Percentiles rank a stretch among this genome's conserved stretches.
Conservation (phyloP, 2,797 vertebrate species). For the Podarcis siculus region DNA sequence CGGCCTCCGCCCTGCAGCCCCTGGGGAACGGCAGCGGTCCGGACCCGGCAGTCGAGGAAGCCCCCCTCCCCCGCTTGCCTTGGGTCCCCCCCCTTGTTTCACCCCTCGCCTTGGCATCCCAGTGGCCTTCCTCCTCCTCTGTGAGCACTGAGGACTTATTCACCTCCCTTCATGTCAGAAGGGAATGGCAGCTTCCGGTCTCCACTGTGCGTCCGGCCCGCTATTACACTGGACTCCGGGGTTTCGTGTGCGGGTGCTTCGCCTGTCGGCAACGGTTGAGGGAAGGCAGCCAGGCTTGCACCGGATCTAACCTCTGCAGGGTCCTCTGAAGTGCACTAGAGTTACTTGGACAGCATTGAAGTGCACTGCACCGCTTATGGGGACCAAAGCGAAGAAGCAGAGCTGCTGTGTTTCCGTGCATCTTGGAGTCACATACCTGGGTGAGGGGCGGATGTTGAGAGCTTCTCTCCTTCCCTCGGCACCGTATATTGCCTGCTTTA, state of each 20-base stretch:
- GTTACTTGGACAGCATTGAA: background rate
- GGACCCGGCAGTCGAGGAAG: background rate
- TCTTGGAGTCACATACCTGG: no score
- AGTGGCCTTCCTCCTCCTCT: background rate
- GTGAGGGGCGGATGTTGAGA: no score
- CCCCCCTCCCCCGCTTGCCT: no score
- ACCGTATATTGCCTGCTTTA: no score
- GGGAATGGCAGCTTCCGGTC: background rate
- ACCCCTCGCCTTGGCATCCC: background rate
- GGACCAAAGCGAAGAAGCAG: no score
- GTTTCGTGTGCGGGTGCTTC: background rate
- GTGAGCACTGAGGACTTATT: background rate
- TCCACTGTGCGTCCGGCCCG: background rate
- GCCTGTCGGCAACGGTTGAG: background rate
- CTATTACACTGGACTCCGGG: background rate
- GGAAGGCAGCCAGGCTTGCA: background rate
- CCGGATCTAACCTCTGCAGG: background rate
- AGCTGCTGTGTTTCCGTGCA: no score
- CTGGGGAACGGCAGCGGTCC: fast-evolving
- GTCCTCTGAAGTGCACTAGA: background rate
- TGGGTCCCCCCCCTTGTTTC: no score
- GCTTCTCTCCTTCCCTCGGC: no score
- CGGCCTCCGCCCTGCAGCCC: background rate
- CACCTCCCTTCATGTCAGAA: background rate
- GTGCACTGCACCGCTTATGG: no score